phyloP scores from a whole-genome alignment of 2,888 invertebrate species.

The Xestobium rufovillosum region DNA sequence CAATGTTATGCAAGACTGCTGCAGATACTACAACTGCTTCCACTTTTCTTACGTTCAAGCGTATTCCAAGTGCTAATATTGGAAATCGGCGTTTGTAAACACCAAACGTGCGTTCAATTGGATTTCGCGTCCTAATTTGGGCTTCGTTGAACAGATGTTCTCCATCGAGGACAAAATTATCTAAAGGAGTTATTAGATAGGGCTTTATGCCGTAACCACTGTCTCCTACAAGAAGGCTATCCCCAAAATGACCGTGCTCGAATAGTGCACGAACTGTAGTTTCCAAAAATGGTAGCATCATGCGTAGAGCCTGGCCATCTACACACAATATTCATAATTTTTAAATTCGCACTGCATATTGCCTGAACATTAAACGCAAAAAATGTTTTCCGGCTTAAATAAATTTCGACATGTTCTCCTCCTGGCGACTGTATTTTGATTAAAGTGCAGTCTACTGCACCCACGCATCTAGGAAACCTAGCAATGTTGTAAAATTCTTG shows the following conservation, averaged over 20 bases:
- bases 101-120: constrained; percentile 28
- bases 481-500: neutral
- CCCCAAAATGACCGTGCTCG: constrained; percentile 17
- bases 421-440: constrained; percentile 1
- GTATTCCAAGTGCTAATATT: constrained; percentile 27
- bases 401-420: neutral
- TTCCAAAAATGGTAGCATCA: constrained; percentile 10
- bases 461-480: neutral
- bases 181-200: constrained; percentile 25
- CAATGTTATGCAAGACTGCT: constrained; percentile 24
- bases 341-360: neutral
- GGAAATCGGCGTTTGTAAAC: constrained; percentile 30
- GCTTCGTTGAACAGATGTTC: constrained; percentile 26
- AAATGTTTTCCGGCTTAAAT: neutral
- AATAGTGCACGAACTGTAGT: constrained; percentile 10
- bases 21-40: constrained; percentile 22
- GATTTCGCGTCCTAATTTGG: constrained; percentile 26
- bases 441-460: neutral
- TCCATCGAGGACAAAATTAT: constrained; percentile 17
- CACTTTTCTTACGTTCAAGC: constrained; percentile 22
- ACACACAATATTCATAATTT: neutral
- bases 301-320: neutral
- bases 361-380: neutral
- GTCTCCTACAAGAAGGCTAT: constrained; percentile 23
- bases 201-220: constrained; percentile 27